A percentile compares a stretch with the other conserved stretches of the same genome.
phyloP scores from a whole-genome alignment of 2,888 invertebrate genomes.

The Ectropis crepuscularia region DNA sequence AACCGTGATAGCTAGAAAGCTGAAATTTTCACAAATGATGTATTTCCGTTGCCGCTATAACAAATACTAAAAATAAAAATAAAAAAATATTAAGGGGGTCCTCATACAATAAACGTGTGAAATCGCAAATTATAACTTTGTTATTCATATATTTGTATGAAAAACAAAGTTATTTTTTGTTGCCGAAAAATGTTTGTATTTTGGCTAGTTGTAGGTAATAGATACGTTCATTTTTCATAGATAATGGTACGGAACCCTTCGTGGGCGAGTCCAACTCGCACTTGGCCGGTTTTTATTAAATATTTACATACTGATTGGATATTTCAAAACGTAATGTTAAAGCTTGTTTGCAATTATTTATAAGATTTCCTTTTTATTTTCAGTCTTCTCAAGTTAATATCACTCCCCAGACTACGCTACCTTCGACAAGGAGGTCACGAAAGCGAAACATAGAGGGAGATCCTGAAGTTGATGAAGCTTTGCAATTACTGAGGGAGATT shows the following conservation, averaged over 20 bases:
- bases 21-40: too few species aligned
- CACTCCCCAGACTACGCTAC: constrained; percentile 39
- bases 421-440: constrained; percentile 38
- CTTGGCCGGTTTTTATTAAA: constrained; percentile 26
- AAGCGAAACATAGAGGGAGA: constrained; percentile 39
- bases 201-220: constrained; percentile 35
- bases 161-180: constrained; percentile 35
- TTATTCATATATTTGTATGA: constrained; percentile 33
- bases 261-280: not conserved
- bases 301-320: constrained; percentile 35
- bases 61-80: constrained; percentile 21
- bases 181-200: constrained; percentile 31
- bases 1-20: too few species aligned
- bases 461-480: constrained; percentile 40
- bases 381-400: constrained; percentile 40
- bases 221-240: constrained; percentile 20
- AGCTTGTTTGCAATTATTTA: constrained; percentile 41
- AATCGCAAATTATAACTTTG: constrained; percentile 33
- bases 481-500: constrained; percentile 40
- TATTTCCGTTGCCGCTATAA: too few species aligned
- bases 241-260: too few species aligned
- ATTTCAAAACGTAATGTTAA: constrained; percentile 38
- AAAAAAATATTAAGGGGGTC: constrained; percentile 33
- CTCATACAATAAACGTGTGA: constrained; percentile 28
- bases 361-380: constrained; percentile 40